Conservation (phyloP, 2,888 invertebrate genomes). For the Glaucopsyche alexis region DNA sequence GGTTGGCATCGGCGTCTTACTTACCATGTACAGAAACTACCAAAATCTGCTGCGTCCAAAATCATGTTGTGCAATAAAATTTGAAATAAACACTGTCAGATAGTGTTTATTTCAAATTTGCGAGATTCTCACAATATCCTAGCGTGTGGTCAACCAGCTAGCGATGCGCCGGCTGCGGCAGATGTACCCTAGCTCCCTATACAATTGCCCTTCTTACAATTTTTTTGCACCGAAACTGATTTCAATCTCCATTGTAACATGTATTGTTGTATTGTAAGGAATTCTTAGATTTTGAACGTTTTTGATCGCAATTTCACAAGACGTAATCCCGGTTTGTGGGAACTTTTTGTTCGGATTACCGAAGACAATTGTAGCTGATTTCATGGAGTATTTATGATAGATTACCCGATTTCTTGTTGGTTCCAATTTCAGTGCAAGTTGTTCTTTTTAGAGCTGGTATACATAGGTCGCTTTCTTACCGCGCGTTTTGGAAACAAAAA, state of each 20-base stretch:
- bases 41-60: too few species aligned
- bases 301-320: constrained; percentile 50
- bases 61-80: too few species aligned
- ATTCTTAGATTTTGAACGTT: constrained; percentile 66
- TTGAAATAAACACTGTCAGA: too few species aligned
- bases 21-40: too few species aligned
- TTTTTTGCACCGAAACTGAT: constrained; percentile 64
- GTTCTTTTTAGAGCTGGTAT: background rate
- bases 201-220: constrained; percentile 65
- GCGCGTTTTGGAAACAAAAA: background rate
- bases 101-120: too few species aligned
- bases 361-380: constrained; percentile 16
- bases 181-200: constrained; percentile 60
- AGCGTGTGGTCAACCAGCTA: constrained; percentile 32
- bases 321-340: constrained; percentile 56
- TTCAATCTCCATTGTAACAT: constrained; percentile 66
- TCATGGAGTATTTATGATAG: constrained; percentile 1
- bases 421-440: background rate
- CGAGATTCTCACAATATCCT: background rate
- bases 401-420: background rate
- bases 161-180: constrained; percentile 62
- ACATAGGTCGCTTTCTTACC: background rate
- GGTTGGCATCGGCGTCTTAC: too few species aligned
- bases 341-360: constrained; percentile 59
- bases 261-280: constrained; percentile 67